These are phyloP conservation scores for Lepus europaeus DNA, from an alignment of 2,113 vertebrate species.

Conservation along the genomic window DNA sequence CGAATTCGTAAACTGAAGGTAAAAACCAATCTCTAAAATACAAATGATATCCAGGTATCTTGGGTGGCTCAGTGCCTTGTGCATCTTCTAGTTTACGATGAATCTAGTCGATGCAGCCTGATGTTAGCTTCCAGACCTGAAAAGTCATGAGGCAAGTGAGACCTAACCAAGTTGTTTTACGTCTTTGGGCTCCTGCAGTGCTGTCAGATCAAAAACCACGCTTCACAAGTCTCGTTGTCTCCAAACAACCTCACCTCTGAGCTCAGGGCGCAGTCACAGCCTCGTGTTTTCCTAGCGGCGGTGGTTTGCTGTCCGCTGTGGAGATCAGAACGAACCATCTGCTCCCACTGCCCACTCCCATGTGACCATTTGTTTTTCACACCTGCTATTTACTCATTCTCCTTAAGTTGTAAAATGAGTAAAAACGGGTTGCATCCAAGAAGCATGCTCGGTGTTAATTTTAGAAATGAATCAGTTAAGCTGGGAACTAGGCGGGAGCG, in stretches of 20 bases:
- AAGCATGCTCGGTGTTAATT: neutral
- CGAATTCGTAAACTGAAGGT: neutral
- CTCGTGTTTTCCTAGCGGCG: fast-evolving
- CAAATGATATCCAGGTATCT: neutral
- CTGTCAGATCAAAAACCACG: neutral
- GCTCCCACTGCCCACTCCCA: neutral
- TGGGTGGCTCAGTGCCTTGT: neutral
- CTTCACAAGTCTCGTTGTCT: neutral
- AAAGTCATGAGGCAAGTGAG: neutral
- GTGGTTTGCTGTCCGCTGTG: neutral
- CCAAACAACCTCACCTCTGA: neutral
- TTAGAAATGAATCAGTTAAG: neutral
- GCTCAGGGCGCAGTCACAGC: neutral
- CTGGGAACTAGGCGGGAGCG: fast-evolving
- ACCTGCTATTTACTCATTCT: neutral
- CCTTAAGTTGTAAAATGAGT: neutral
- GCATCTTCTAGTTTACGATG: neutral
- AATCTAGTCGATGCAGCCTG: neutral
- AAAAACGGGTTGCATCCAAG: neutral
- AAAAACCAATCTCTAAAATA: neutral
- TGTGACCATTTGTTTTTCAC: neutral
- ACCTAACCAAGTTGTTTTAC: neutral
- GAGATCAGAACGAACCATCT: neutral
- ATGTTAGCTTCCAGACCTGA: neutral
- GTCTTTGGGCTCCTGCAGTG: neutral